phyloP scores from a whole-genome alignment of 1,140 invertebrate genomes.

The Drosophila guanche region DNA sequence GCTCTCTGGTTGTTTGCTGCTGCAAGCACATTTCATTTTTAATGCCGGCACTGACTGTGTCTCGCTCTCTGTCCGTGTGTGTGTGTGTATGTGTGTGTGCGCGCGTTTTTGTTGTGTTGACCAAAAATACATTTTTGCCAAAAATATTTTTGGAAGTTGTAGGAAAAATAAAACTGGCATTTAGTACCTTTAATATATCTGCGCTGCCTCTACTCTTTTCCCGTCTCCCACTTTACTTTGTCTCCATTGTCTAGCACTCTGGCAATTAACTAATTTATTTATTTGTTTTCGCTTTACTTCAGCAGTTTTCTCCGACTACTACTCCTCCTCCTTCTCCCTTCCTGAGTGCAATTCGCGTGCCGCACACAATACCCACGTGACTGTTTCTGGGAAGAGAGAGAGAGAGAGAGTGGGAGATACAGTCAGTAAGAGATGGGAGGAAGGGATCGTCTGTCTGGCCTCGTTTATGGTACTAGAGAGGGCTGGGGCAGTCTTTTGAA shows the following conservation, averaged over 20 bases:
- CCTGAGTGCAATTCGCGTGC: conserved; percentile 55
- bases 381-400: conserved; percentile 18
- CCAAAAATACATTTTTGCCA: conserved; percentile 61
- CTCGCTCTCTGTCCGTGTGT: conserved; percentile 36
- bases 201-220: background rate
- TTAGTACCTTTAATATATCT: conserved; percentile 25
- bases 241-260: too few relatives aligned
- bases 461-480: conserved; percentile 19
- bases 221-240: too few relatives aligned
- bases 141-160: conserved; percentile 32
- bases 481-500: conserved; percentile 28
- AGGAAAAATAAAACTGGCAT: conserved; percentile 56
- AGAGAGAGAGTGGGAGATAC: background rate
- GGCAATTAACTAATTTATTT: conserved; percentile 29
- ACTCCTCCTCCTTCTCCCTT: background rate
- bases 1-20: conserved; percentile 31
- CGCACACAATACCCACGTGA: conserved; percentile 62
- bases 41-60: conserved; percentile 40
- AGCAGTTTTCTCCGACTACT: conserved; percentile 19
- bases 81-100: conserved; percentile 16
- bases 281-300: conserved; percentile 41
- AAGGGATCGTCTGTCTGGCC: conserved; percentile 40
- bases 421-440: conserved; percentile 2
- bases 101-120: conserved; percentile 63
- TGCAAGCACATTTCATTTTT: conserved; percentile 68